Percentiles rank a stretch among this genome's conserved stretches.
phyloP scores from a whole-genome alignment of 2,888 invertebrate genomes.

The Lycocerus yunnanus region DNA sequence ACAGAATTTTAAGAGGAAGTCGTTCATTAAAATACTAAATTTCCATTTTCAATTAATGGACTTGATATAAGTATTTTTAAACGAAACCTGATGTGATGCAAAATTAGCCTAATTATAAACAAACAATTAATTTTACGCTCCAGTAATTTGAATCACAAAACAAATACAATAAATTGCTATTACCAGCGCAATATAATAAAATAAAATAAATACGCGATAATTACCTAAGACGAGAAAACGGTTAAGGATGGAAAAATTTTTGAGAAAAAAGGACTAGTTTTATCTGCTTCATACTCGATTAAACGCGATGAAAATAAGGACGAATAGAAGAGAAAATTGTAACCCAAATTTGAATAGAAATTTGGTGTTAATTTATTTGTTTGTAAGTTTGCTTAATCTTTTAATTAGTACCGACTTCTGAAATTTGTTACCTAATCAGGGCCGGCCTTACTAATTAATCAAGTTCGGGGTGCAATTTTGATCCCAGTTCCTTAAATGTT shows the following conservation, averaged over 20 bases:
- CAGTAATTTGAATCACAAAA: not conserved
- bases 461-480: not conserved
- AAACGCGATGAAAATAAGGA: not conserved
- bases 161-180: not conserved
- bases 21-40: not conserved
- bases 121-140: not conserved
- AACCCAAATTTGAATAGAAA: not conserved
- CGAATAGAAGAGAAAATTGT: not conserved
- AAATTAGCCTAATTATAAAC: not conserved
- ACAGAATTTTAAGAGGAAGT: not conserved
- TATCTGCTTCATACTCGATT: conserved; percentile 10
- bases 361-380: conserved; percentile 8
- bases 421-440: not conserved
- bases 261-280: not conserved
- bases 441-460: not conserved
- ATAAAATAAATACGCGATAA: not conserved
- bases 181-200: not conserved
- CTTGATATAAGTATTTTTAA: not conserved
- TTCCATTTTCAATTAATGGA: not conserved
- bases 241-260: not conserved
- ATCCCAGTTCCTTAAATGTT: not conserved
- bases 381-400: not conserved
- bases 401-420: not conserved
- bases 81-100: not conserved
- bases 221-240: not conserved